These are phyloP conservation scores for Lepidurus apus DNA, from an alignment of 1,140 invertebrate species.

Conservation along the genomic window DNA sequence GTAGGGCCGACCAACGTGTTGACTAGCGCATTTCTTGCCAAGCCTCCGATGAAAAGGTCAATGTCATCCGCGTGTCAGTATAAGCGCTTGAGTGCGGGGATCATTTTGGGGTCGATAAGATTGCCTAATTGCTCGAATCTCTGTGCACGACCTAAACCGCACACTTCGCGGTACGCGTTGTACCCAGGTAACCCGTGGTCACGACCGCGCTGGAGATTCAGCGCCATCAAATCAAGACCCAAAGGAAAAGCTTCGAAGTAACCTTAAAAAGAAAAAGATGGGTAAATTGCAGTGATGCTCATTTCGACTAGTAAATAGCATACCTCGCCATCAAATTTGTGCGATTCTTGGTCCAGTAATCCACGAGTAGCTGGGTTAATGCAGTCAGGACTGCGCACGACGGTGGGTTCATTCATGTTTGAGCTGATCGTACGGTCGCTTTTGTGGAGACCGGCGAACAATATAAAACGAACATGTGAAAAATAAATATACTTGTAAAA, in stretches of 20 bases:
- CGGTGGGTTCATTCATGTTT: neutral
- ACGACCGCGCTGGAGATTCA: slow-evolving; percentile 49
- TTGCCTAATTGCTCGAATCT: slow-evolving; percentile 69
- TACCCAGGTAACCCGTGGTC: slow-evolving; percentile 50
- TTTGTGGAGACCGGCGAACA: neutral
- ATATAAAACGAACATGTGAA: neutral
- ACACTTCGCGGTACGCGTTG: slow-evolving; percentile 49
- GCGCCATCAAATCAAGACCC: slow-evolving; percentile 48
- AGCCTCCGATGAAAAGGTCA: slow-evolving; percentile 44
- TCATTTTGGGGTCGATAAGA: slow-evolving; percentile 51
- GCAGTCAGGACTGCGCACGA: slow-evolving; percentile 39
- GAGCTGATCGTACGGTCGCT: neutral
- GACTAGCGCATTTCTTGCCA: slow-evolving; percentile 41
- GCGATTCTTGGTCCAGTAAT: slow-evolving; percentile 59
- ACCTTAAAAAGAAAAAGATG: neutral
- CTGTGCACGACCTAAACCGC: slow-evolving; percentile 62
- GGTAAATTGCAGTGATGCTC: neutral
- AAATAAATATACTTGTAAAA: neutral
- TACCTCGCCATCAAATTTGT: slow-evolving; percentile 65
- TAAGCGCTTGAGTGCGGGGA: slow-evolving; percentile 45
- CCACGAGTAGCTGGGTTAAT: slow-evolving; percentile 61
- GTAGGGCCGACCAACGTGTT: slow-evolving; percentile 38
- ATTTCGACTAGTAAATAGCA: neutral
- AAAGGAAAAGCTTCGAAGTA: slow-evolving; percentile 44
- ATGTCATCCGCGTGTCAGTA: slow-evolving; percentile 44